A percentile compares a stretch with the other conserved stretches of the same genome.
Evolutionary conservation across 1,140 invertebrate genomes (phyloP).

Genomic region (Bombus terrestris): DNA sequence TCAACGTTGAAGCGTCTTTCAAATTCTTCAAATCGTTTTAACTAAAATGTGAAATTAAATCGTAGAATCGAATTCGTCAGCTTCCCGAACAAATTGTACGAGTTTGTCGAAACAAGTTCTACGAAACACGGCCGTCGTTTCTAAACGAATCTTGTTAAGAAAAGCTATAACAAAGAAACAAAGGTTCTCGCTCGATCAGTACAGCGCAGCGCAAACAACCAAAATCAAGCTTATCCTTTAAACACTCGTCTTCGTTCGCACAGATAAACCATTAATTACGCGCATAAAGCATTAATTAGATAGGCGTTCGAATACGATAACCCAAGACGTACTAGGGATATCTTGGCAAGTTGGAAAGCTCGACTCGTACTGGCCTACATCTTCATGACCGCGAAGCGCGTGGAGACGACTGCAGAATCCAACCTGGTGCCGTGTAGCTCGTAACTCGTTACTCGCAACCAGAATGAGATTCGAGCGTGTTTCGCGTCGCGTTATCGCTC

Average conservation of each 20-base stretch:
- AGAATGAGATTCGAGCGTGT: background rate
- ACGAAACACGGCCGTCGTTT: no score
- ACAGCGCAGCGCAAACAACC: no score
- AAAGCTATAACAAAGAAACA: no score
- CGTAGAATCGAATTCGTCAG: no score
- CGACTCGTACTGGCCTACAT: background rate
- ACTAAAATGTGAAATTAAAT: no score
- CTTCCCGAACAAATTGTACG: no score
- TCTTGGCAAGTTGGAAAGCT: background rate
- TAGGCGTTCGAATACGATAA: background rate
- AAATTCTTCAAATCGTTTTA: no score
- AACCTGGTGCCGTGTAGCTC: background rate
- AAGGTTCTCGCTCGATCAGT: background rate
- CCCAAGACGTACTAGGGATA: background rate
- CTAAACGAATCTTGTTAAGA: no score
- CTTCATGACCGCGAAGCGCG: background rate
- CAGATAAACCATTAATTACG: background rate
- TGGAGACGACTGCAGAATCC: no score
- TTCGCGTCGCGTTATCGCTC: slow-evolving; percentile 50
- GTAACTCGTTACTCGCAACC: background rate
- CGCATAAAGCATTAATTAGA: background rate
- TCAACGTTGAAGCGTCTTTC: no score
- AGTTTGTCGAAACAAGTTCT: no score
- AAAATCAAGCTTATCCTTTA: background rate
- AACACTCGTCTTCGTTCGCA: background rate